Percentiles rank a stretch among this genome's conserved stretches.
phyloP scores from a whole-genome alignment of 2,113 vertebrate species.

The Campylorhamphus procurvoides region DNA sequence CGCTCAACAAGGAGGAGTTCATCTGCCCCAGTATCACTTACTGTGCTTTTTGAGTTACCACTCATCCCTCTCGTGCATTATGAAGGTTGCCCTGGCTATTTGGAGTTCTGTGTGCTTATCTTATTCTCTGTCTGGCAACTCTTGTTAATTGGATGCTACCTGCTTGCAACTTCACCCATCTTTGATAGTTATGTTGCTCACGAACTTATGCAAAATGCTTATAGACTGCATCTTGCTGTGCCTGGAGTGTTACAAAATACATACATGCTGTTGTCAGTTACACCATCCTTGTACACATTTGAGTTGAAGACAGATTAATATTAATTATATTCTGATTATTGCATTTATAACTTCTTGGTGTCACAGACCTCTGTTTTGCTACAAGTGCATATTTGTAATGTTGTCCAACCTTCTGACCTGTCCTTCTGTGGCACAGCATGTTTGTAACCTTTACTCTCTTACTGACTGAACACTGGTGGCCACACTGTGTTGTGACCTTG shows the following conservation, averaged over 20 bases:
- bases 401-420: background rate
- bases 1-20: background rate
- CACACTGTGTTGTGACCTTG: background rate
- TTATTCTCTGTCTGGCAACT: background rate
- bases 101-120: background rate
- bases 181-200: background rate
- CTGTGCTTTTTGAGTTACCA: background rate
- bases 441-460: background rate
- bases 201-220: background rate
- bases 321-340: background rate
- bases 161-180: background rate
- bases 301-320: background rate
- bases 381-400: background rate
- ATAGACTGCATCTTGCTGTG: background rate
- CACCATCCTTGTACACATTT: background rate
- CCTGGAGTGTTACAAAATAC: background rate
- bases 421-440: background rate
- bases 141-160: background rate
- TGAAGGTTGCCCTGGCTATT: background rate
- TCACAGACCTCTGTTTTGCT: background rate
- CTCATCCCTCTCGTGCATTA: background rate
- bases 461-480: background rate
- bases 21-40: background rate
- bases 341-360: background rate
- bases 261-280: background rate